Evolutionary conservation across 2,797 vertebrate genomes (phyloP).

Genomic region (Dermochelys coriacea): DNA sequence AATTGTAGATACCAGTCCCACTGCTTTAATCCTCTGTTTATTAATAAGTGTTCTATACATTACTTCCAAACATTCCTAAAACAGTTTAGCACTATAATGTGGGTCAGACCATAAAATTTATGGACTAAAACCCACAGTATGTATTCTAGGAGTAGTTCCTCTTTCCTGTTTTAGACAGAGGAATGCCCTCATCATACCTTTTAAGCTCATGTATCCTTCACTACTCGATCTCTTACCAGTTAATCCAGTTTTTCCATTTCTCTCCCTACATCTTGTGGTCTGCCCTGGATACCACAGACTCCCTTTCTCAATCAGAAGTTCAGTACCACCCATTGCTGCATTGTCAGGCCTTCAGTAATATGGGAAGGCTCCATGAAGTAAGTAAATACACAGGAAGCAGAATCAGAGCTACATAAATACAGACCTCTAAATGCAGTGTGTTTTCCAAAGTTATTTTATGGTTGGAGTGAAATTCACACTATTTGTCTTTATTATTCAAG

Average conservation of each 20-base stretch:
- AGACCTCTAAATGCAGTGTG: background rate
- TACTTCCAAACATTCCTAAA: background rate
- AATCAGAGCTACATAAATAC: background rate
- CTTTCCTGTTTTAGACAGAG: no score
- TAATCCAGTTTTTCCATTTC: background rate
- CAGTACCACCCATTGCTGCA: background rate
- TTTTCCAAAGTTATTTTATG: background rate
- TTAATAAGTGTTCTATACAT: background rate
- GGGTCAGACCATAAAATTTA: background rate
- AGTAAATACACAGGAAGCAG: background rate
- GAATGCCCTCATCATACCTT: no score
- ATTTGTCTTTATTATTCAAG: background rate
- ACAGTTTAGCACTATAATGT: background rate
- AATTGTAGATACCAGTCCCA: background rate
- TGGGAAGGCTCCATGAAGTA: background rate
- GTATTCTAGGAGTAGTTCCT: background rate
- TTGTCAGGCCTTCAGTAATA: background rate
- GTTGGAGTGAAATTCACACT: background rate
- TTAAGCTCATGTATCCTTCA: no score
- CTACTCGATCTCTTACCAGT: no score
- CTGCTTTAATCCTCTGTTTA: background rate
- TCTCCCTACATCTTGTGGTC: no score
- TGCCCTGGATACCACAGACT: no score
- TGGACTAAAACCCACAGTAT: background rate
- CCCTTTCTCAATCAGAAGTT: no score